A percentile compares a stretch with the other conserved stretches of the same genome.
These are phyloP conservation scores for Apodemia mormo DNA, from an alignment of 2,888 invertebrate species.

Conservation along the genomic window DNA sequence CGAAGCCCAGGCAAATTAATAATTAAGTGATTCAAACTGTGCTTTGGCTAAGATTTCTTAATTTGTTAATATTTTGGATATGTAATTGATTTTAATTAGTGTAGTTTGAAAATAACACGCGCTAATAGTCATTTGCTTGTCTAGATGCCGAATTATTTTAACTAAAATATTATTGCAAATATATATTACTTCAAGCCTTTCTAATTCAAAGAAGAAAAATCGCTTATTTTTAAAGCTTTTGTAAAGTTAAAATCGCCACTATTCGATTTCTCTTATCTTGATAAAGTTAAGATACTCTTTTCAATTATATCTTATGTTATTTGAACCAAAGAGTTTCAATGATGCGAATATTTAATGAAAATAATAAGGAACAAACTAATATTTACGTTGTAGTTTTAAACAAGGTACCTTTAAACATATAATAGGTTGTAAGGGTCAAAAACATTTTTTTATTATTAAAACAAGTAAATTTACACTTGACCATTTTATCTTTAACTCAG, in stretches of 20 bases:
- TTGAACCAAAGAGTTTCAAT: background rate
- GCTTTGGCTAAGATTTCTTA: no score
- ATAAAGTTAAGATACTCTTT: background rate
- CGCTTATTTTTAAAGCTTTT: no score
- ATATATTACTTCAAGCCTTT: no score
- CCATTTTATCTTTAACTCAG: constrained; percentile 32
- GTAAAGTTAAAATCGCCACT: background rate
- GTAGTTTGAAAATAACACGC: background rate
- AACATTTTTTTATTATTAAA: constrained; percentile 23
- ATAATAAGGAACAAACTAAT: background rate
- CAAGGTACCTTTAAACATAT: constrained; percentile 13
- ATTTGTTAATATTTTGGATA: no score
- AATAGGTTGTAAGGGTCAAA: constrained; percentile 34
- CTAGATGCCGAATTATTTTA: background rate
- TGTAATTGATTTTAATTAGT: background rate
- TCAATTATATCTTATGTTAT: no score
- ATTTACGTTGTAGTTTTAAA: background rate
- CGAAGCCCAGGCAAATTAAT: no score
- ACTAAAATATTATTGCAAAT: no score
- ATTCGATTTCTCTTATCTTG: background rate
- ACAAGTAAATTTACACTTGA: constrained; percentile 20
- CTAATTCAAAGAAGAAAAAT: no score
- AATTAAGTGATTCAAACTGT: no score
- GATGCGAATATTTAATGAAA: background rate
- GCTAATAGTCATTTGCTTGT: background rate